Percentiles rank a stretch among this genome's conserved stretches.
phyloP scores from a whole-genome alignment of 1,140 invertebrate species.

The Colletes latitarsis region DNA sequence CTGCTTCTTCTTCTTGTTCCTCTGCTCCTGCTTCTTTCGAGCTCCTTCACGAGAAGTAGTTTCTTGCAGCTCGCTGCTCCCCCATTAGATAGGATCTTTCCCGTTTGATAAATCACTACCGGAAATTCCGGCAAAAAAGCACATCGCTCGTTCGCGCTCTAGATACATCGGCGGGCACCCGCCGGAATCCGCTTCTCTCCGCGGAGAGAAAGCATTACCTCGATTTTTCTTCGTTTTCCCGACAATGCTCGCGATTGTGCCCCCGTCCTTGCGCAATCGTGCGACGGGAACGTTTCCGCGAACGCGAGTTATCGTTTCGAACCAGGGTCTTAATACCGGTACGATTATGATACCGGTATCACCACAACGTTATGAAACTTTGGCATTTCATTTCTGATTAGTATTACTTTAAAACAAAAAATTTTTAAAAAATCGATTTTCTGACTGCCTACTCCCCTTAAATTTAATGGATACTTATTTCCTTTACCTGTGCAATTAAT shows the following conservation, averaged over 20 bases:
- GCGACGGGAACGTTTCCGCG: no score
- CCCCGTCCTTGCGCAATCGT: no score
- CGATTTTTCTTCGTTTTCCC: background rate
- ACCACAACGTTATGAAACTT: no score
- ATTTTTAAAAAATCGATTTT: no score
- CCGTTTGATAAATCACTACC: conserved; percentile 80
- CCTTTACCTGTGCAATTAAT: no score
- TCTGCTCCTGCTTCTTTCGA: conserved; percentile 51
- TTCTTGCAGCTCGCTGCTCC: conserved; percentile 69
- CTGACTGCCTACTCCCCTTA: no score
- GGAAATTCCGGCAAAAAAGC: conserved; percentile 79
- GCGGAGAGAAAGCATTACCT: conserved; percentile 10
- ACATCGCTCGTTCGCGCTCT: conserved; percentile 71
- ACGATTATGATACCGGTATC: no score
- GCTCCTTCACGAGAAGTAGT: conserved; percentile 59
- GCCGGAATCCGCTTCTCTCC: conserved; percentile 19
- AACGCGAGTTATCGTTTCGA: no score
- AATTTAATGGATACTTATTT: no score
- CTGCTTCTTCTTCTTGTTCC: conserved; percentile 9
- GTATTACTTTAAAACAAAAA: no score
- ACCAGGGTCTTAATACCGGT: no score
- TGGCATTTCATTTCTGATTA: no score
- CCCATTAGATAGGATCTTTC: conserved; percentile 76
- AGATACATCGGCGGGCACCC: conserved; percentile 73
- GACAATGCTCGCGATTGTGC: background rate